These are phyloP conservation scores for Resseliella maxima DNA, from an alignment of 2,888 invertebrate genomes.

Conservation along the genomic window DNA sequence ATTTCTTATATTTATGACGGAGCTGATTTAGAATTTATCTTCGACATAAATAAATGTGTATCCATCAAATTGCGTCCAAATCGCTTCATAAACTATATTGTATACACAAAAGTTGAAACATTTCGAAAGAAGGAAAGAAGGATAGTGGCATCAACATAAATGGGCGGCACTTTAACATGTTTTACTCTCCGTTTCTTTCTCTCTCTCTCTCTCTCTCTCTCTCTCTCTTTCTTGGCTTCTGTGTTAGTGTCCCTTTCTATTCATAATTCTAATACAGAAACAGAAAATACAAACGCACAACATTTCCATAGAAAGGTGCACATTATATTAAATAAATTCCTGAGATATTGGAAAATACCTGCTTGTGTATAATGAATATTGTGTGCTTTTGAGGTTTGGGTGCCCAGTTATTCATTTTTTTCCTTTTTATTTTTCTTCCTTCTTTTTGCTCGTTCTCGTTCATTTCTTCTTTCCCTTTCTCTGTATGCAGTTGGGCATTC, in stretches of 20 bases:
- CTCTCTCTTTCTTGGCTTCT: no score
- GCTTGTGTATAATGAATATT: not conserved
- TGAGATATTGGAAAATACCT: slow-evolving; percentile 42
- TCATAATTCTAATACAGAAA: no score
- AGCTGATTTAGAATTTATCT: slow-evolving; percentile 1
- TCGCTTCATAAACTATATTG: slow-evolving; percentile 16
- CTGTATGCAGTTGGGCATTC: not conserved
- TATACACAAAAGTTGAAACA: not conserved
- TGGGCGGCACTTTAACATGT: slow-evolving; percentile 5
- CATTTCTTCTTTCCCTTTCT: not conserved
- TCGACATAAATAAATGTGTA: not conserved
- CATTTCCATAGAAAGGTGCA: slow-evolving; percentile 39
- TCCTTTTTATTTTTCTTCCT: not conserved
- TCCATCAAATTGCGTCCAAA: slow-evolving; percentile 11
- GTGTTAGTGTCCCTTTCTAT: no score
- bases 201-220: no score
- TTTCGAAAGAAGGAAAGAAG: not conserved
- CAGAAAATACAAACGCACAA: not conserved
- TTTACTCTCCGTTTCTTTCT: no score
- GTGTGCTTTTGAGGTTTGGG: not conserved
- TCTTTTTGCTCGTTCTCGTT: not conserved
- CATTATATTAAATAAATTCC: slow-evolving; percentile 16
- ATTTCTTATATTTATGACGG: slow-evolving; percentile 12
- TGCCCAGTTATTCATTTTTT: not conserved
- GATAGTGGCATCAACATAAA: not conserved